These are phyloP conservation scores for Lytechinus pictus DNA, from an alignment of 35 echinoderm and acorn worm genomes.

Conservation along the genomic window DNA sequence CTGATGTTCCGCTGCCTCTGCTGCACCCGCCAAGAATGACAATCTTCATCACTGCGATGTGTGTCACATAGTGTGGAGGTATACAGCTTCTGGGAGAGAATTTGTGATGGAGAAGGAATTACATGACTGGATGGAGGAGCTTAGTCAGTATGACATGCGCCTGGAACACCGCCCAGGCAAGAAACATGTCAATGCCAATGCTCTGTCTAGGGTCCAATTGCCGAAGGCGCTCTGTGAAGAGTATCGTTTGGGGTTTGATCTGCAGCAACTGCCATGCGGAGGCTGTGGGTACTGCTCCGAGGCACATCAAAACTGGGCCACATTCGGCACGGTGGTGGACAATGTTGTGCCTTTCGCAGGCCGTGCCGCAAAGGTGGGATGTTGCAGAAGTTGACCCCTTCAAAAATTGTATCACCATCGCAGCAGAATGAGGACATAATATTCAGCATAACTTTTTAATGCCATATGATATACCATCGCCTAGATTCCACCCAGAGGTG, in stretches of 20 bases:
- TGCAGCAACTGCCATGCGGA: too few relatives aligned
- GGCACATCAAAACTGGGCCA: too few relatives aligned
- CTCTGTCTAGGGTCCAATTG: too few relatives aligned
- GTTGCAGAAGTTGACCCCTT: slow-evolving; percentile 69
- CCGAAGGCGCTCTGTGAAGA: too few relatives aligned
- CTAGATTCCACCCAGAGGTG: slow-evolving; percentile 45
- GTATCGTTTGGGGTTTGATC: too few relatives aligned
- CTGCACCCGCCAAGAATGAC: not conserved
- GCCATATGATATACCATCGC: slow-evolving; percentile 59
- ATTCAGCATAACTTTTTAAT: slow-evolving; percentile 59
- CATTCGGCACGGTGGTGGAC: too few relatives aligned
- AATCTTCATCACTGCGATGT: slow-evolving; percentile 11
- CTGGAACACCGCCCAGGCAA: not conserved
- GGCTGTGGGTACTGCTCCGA: not conserved
- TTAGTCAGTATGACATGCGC: slow-evolving; percentile 8
- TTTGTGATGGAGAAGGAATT: slow-evolving; percentile 56
- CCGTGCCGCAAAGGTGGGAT: too few relatives aligned
- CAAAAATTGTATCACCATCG: slow-evolving; percentile 73
- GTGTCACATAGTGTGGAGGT: not conserved
- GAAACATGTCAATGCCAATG: not conserved
- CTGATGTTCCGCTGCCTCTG: too few relatives aligned
- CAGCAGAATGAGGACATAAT: slow-evolving; percentile 62
- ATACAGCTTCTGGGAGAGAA: not conserved
- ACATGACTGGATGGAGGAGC: not conserved
- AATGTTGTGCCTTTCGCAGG: too few relatives aligned